Percentiles rank a stretch among this genome's conserved stretches.
phyloP scores from a whole-genome alignment of 2,888 invertebrate species.

The Catocala fraxini region DNA sequence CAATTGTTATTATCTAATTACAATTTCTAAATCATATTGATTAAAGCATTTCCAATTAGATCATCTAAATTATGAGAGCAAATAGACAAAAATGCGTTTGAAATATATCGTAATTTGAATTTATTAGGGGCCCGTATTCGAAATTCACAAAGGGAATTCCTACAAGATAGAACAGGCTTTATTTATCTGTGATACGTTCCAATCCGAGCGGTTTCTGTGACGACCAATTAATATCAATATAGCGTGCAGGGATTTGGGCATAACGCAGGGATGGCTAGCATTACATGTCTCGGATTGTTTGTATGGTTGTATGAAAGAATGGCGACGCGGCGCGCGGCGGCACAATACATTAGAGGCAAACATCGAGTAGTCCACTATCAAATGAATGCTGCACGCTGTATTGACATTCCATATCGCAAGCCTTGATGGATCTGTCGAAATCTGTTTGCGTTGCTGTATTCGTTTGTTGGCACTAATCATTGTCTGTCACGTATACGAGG shows the following conservation, averaged over 20 bases:
- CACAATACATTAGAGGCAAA: conserved; percentile 53
- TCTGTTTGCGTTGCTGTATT: conserved; percentile 43
- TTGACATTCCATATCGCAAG: conserved; percentile 26
- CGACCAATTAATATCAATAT: conserved; percentile 80
- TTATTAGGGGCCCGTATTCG: conserved; percentile 64
- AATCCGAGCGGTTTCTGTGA: conserved; percentile 62
- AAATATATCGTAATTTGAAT: conserved; percentile 55
- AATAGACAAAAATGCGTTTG: too few species aligned
- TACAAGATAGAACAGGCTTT: conserved; percentile 67
- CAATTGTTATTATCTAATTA: not conserved
- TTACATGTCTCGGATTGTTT: conserved; percentile 24
- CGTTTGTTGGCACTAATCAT: conserved; percentile 52
- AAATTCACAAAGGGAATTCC: conserved; percentile 71
- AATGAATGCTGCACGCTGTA: conserved; percentile 33
- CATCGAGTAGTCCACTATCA: conserved; percentile 23
- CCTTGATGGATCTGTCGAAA: conserved; percentile 47
- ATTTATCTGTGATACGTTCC: conserved; percentile 75
- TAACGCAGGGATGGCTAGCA: conserved; percentile 52
- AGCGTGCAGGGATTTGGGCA: conserved; percentile 63
- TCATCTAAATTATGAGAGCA: conserved; percentile 25
- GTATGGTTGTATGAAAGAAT: conserved; percentile 33
- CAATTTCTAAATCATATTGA: not conserved
- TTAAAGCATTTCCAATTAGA: conserved; percentile 31
- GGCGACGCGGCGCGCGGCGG: conserved; percentile 29
- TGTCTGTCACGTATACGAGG: conserved; percentile 47